Base-by-base conservation (phyloP, 2,113 vertebrate genomes). In the Larimichthys polyactis region DNA sequence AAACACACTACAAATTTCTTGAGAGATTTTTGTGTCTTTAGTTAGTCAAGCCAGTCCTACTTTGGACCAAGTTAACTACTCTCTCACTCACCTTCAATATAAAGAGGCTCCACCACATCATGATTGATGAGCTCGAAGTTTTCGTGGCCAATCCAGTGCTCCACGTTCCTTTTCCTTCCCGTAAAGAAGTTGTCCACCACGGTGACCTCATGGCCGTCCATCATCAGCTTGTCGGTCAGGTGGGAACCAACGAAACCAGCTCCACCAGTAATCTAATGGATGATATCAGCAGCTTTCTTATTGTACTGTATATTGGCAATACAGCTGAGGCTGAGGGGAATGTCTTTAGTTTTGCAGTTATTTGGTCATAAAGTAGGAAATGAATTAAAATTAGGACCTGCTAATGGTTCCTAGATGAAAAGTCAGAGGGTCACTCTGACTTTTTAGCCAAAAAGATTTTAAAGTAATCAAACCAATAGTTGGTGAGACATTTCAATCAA, bases 181-280 rank as follows among this genome's bases (percentile, higher is more conserved):
- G 98, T 99, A 95, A 99, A 99, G 95, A 99, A 99, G 95, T 99
- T 99, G 96, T 99, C 98, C 86, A 99, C 98, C 92, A 99, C 98
- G 0, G 98, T 99, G 85, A 99, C 96, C 92, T 99, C 98, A 46
- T 99, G 98, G 88, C 98, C 98, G 16, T 99, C 98, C 98, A 99
- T 99, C 98, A 99, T 99, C 93, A 99, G 96, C 86, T 99, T 99
- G 94, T 99, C 98, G 27, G 98, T 97, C 85, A 99, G 96, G 91
- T 99, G 98, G 84, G 98, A 99, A 75, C 98, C 98, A 87, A 99
- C 98, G 83, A 99, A 99, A 67, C 98, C 98, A 48, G 98, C 98
- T 46, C 98, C 98, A 88, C 98, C 98, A 20, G 98, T 99, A 89
- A 99, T 97, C 98, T 99, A 92, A 27, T 27, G 15, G 17, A 36